Evolutionary conservation across 2,113 vertebrate genomes (phyloP).

Genomic region (Dunckerocampus dactyliophorus): DNA sequence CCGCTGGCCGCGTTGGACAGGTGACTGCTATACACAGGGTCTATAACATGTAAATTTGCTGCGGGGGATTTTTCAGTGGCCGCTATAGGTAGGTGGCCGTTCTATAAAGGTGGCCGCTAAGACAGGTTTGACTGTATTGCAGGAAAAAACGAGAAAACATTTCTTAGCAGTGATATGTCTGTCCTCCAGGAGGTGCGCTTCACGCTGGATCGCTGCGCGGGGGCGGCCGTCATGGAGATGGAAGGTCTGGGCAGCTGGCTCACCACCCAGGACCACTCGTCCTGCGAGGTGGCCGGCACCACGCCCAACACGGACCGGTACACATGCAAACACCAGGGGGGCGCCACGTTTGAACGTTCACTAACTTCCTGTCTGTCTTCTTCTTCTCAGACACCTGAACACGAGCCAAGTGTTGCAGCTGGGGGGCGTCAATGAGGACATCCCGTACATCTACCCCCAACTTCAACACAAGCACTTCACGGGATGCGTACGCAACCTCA

Average conservation of each 20-base stretch:
- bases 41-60: too few relatives aligned
- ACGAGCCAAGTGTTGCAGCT: conserved; percentile 82
- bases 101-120: too few relatives aligned
- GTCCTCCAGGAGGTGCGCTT: conserved; percentile 74
- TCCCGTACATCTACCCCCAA: conserved; percentile 81
- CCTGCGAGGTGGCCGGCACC: conserved; percentile 76
- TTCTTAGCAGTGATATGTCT: too few relatives aligned
- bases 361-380: background rate
- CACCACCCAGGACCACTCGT: conserved; percentile 76
- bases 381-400: conserved; percentile 73
- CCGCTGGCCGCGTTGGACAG: too few relatives aligned
- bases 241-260: conserved; percentile 81
- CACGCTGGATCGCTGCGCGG: conserved; percentile 77
- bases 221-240: conserved; percentile 73
- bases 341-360: background rate
- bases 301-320: conserved; percentile 77
- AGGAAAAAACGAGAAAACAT: too few relatives aligned
- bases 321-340: background rate
- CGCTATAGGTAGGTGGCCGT: too few relatives aligned
- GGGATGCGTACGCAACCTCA: conserved; percentile 82
- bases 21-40: too few relatives aligned
- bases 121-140: too few relatives aligned
- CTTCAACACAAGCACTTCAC: conserved; percentile 83
- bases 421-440: conserved; percentile 82
- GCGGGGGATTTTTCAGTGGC: too few relatives aligned